Evolutionary conservation across 2,888 invertebrate species (phyloP), one percentile per base, ranked within the genome.

Genomic region (Leptinotarsa haldemani): DNA sequence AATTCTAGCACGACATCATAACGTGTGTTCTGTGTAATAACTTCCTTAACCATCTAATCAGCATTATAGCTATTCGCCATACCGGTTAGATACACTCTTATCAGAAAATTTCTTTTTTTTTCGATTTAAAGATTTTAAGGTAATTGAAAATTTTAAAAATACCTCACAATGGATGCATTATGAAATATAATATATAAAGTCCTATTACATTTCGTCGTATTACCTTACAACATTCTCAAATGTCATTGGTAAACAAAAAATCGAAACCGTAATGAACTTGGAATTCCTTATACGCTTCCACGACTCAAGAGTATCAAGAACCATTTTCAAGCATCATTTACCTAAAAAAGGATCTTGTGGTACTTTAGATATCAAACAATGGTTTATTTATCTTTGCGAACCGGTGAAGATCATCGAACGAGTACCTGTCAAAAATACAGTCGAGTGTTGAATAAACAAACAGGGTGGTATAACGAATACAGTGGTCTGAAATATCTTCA

Each of bases 331-430:
- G 71, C 65, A 71, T 74, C 74, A 67, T 74, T 74, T 69, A 74
- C 71, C 69, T 40, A 56, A 74, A 69, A 73, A 74, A 69, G 74
- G 71, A 74, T 74, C 74, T 71, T 69, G 48, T 61, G 74, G 69
- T 71, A 48, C 71, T 66, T 69, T 53, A 53, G 70, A 69, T 65
- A 65, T 69, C 71, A 74, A 74, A 74, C 74, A 74, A 74, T 74
- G 74, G 65, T 70, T 65, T 74, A 69, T 74, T 74, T 74, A 65
- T 74, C 69, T 68, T 71, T 47, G 52, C 69, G 71, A 71, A 71
- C 69, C 71, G 71, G 68, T 74, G 56, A 63, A 74, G 74, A 74
- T 74, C 69, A 69, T 52, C 52, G 68, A 61, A 74, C 71, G 65
- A 74, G 74, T 69, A 63, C 69, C 74, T 71, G 71, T 74, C 74